Evolutionary conservation across 1,140 invertebrate species (phyloP).

Genomic region (Choristoneura fumiferana): DNA sequence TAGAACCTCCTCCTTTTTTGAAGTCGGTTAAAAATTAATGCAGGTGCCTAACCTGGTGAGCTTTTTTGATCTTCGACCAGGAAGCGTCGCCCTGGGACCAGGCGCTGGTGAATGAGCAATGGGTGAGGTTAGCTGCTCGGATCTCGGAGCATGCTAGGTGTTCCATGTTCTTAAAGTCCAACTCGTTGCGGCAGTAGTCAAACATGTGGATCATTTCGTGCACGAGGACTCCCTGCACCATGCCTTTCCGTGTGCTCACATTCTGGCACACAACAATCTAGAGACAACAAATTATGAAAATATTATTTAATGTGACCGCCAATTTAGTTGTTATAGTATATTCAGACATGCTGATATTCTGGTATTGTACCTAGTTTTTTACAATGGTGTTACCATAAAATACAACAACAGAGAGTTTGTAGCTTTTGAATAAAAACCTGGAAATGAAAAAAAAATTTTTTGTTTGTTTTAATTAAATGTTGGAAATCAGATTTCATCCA

Average conservation of each 20-base stretch:
- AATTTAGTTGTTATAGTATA: too few species aligned
- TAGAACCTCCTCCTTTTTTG: too few species aligned
- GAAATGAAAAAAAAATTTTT: too few species aligned
- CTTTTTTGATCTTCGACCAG: slow-evolving; percentile 84
- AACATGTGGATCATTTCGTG: slow-evolving; percentile 99
- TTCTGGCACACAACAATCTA: slow-evolving; percentile 96
- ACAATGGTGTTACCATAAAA: too few species aligned
- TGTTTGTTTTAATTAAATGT: too few species aligned
- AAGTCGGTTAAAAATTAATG: slow-evolving; percentile 20
- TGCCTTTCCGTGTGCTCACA: slow-evolving; percentile 80
- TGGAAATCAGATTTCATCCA: too few species aligned
- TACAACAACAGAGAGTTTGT: too few species aligned
- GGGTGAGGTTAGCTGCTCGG: slow-evolving; percentile 92
- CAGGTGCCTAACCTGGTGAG: slow-evolving; percentile 50
- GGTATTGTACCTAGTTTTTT: too few species aligned
- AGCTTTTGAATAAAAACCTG: too few species aligned
- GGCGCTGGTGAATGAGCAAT: slow-evolving; percentile 93
- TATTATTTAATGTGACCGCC: too few species aligned
- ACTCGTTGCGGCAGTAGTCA: slow-evolving; percentile 93
- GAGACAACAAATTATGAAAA: too few species aligned
- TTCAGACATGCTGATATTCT: too few species aligned
- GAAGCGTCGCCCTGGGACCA: slow-evolving; percentile 87
- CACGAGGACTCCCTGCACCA: slow-evolving; percentile 88
- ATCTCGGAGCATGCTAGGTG: slow-evolving; percentile 98
- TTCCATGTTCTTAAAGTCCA: slow-evolving; percentile 94